Percentiles rank a stretch among this genome's conserved stretches.
Conservation (phyloP, 2,888 invertebrate species). For the Mythimna ferrago region DNA sequence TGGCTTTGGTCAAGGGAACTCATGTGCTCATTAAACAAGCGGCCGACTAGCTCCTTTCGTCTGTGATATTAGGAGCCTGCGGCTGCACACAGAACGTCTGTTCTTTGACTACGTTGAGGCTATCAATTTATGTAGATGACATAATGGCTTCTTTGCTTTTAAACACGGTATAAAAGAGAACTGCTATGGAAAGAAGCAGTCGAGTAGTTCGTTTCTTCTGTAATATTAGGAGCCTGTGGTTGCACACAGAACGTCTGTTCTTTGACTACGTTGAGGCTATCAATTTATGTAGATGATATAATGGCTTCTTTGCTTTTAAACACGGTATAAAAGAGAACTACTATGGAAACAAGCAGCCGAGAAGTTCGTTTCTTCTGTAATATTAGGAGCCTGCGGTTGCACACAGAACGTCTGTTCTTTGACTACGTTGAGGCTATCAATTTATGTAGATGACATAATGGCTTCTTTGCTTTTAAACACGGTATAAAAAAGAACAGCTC, state of each 20-base stretch:
- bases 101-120: constrained; percentile 17
- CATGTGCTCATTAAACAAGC: constrained; percentile 57
- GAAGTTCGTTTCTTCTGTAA: constrained; percentile 58
- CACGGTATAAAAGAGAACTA: background rate
- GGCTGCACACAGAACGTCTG: constrained; percentile 37
- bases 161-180: background rate
- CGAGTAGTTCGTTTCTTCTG: constrained; percentile 56
- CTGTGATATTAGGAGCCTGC: constrained; percentile 46
- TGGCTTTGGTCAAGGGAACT: constrained; percentile 58
- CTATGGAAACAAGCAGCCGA: constrained; percentile 30
- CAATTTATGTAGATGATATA: constrained; percentile 41
- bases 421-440: constrained; percentile 32
- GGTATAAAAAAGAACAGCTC: background rate
- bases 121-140: constrained; percentile 44
- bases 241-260: constrained; percentile 39
- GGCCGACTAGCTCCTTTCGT: constrained; percentile 55
- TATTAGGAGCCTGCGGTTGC: constrained; percentile 31
- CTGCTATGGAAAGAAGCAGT: constrained; percentile 19
- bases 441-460: constrained; percentile 38
- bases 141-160: constrained; percentile 29
- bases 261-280: constrained; percentile 23
- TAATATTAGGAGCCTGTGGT: constrained; percentile 35
- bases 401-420: constrained; percentile 40
- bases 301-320: constrained; percentile 24
- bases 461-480: constrained; percentile 19